A percentile compares a stretch with the other conserved stretches of the same genome.
Conservation (phyloP, 2,888 invertebrate genomes). For the Oligia strigilis region DNA sequence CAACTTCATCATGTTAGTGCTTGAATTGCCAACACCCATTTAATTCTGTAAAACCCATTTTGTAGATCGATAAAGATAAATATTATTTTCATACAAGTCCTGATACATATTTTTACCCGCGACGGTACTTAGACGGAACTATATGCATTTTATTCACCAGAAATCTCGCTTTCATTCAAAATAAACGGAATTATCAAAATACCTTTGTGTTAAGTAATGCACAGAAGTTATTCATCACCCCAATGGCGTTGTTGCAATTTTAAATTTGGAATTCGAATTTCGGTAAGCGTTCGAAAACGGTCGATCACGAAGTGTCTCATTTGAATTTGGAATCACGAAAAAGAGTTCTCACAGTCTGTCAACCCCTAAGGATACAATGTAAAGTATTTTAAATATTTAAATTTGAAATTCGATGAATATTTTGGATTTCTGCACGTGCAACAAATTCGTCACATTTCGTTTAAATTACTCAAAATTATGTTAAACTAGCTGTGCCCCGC, state of each 20-base stretch:
- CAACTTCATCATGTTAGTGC: neutral
- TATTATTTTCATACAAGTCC: neutral
- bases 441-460: constrained; percentile 50
- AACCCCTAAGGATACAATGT: constrained; percentile 69
- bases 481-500: no score
- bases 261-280: constrained; percentile 56
- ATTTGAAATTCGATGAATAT: constrained; percentile 60
- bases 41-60: neutral
- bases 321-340: constrained; percentile 79
- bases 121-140: no score
- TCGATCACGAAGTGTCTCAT: constrained; percentile 71
- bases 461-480: constrained; percentile 9
- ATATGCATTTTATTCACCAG: no score
- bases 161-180: constrained; percentile 9
- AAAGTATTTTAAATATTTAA: constrained; percentile 62
- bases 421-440: constrained; percentile 56
- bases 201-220: constrained; percentile 18
- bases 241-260: constrained; percentile 38
- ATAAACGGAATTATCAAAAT: constrained; percentile 46
- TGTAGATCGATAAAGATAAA: neutral
- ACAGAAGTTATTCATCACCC: constrained; percentile 42
- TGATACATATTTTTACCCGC: no score
- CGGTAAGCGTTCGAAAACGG: constrained; percentile 44
- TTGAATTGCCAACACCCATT: neutral
- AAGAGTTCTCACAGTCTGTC: constrained; percentile 80